Evolutionary conservation across 2,113 vertebrate genomes (phyloP).

Genomic region (Neofelis nebulosa): DNA sequence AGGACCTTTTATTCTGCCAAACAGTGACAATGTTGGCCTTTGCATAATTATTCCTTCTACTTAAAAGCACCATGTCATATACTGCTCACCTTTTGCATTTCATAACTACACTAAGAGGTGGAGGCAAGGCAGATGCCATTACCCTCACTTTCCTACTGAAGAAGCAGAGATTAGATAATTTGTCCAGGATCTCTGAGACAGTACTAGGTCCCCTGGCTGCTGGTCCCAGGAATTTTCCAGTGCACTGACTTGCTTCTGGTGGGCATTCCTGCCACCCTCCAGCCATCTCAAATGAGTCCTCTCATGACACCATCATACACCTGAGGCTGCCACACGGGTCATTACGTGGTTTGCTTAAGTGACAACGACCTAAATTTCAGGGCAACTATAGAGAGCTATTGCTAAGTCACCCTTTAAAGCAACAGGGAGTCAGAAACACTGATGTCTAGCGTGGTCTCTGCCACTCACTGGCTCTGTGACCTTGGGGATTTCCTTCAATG

Average conservation of each 20-base stretch:
- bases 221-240: neutral
- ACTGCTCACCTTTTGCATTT: neutral
- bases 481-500: neutral
- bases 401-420: neutral
- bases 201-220: neutral
- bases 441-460: neutral
- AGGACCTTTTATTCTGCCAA: conserved; percentile 1
- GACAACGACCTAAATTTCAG: neutral
- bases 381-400: neutral
- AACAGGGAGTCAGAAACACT: neutral
- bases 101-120: neutral
- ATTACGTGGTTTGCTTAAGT: neutral
- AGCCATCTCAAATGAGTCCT: neutral
- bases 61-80: neutral
- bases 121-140: neutral
- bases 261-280: neutral
- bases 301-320: neutral
- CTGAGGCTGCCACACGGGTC: neutral
- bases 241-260: neutral
- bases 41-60: neutral
- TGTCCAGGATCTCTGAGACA: neutral
- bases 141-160: neutral
- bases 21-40: neutral
- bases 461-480: neutral
- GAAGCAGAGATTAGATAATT: neutral